Conservation (phyloP, 2,113 vertebrate genomes). For the Hippopotamus amphibius region DNA sequence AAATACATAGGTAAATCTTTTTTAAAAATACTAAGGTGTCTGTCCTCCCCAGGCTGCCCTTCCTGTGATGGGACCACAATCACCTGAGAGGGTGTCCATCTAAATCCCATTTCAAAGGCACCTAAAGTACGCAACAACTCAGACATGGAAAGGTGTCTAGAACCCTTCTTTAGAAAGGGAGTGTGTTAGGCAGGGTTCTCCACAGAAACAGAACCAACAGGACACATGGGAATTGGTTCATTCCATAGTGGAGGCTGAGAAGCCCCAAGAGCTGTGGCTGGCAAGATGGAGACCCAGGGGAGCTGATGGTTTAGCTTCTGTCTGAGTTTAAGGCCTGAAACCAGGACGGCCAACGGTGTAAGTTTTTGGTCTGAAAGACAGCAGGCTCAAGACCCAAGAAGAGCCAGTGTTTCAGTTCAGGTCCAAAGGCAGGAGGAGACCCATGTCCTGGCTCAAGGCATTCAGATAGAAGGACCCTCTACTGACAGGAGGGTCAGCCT, state of each 20-base stretch:
- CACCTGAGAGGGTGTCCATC: neutral
- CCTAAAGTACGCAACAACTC: slow-evolving; percentile 8
- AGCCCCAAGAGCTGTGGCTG: neutral
- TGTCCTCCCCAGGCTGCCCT: neutral
- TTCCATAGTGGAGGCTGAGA: neutral
- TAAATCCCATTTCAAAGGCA: neutral
- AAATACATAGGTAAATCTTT: too few species aligned
- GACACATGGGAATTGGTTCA: neutral
- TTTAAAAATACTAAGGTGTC: neutral
- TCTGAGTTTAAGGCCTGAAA: neutral
- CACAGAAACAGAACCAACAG: slow-evolving; percentile 13
- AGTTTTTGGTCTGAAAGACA: neutral
- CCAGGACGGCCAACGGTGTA: neutral
- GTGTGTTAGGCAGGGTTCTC: neutral
- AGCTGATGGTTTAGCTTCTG: neutral
- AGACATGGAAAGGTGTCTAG: neutral
- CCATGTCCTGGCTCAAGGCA: neutral
- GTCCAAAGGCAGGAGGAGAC: neutral
- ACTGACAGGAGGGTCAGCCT: neutral
- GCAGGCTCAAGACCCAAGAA: neutral
- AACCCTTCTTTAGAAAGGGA: neutral
- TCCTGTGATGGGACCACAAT: neutral
- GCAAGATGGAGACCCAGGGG: neutral
- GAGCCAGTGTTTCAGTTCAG: neutral
- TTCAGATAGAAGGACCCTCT: neutral